Evolutionary conservation across 2,113 vertebrate species (phyloP).

Genomic region (Thermophis baileyi): DNA sequence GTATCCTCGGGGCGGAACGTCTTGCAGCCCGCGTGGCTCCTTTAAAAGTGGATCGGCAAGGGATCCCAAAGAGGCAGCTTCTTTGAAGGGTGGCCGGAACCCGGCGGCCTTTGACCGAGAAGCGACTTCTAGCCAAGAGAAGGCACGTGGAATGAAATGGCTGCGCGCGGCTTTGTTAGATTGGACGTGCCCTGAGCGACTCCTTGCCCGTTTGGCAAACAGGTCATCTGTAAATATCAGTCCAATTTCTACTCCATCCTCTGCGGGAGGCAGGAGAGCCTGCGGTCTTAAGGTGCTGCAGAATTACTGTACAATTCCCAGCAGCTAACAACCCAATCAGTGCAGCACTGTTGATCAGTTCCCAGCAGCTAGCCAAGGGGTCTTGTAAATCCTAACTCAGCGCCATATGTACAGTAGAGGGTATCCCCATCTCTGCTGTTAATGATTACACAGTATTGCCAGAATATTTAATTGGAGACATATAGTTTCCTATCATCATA

Average conservation of each 20-base stretch:
- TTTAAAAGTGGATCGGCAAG: background rate
- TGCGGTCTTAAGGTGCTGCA: background rate
- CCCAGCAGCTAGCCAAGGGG: background rate
- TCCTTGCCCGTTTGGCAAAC: background rate
- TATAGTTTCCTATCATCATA: background rate
- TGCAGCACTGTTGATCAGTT: background rate
- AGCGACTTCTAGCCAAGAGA: background rate
- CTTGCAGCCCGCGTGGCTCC: background rate
- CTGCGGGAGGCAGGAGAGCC: background rate
- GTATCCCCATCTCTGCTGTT: background rate
- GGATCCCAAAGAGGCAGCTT: background rate
- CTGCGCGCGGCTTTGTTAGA: background rate
- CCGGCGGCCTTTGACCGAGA: background rate
- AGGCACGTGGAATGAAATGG: background rate
- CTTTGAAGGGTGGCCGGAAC: background rate
- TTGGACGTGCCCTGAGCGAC: background rate
- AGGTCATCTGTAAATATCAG: background rate
- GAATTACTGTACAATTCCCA: background rate
- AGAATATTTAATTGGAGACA: background rate
- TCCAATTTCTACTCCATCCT: background rate
- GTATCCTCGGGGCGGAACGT: background rate
- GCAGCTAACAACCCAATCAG: background rate
- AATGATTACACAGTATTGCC: background rate
- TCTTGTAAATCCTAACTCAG: background rate
- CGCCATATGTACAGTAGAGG: background rate